Base-by-base conservation (phyloP, 1,140 invertebrate genomes). In the Riptortus pedestris region DNA sequence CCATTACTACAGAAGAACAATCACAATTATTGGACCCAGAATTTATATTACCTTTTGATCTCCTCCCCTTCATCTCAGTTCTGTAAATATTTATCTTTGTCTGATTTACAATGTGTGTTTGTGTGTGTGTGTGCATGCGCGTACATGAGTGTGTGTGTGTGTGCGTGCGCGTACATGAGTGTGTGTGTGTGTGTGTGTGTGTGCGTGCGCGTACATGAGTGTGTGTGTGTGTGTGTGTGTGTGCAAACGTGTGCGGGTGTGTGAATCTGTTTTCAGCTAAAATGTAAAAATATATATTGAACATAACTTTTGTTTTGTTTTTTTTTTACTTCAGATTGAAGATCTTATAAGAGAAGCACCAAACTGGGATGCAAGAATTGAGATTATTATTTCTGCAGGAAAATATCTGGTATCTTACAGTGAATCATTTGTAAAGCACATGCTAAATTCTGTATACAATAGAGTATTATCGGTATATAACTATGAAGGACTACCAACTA, bases 401-500 rank as follows among this genome's bases (percentile, higher is more conserved):
- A 68, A 73, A 9, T 33, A 67, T 3, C 55, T 67, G 24, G 5
- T 67, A n/a, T 9, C 47, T 55, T 63, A 67, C 28, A 67, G 67
- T 57, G 70, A 69, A 62, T 43, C 47, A 22, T 71, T 68, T 63
- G 65, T 69, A 62, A 67, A 62, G 60, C 28, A 64, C 18, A 48
- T 69, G 2, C 51, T 70, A n/a, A 57, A 68, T 1, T 73, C 75
- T 1, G 72, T 79, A 62, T 86, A 79, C 65, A 76, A 79, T 20
- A 73, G 84, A n/a, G 62, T 86, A 0, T 75, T 79, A 66, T 79
- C 82, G 24, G 60, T 85, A 0, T 63, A 78, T 0, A 70, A 73
- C 1, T 84, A 81, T 66, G 75, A 83, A 26, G 64, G 33, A 43
- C 24, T 66, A 4, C 51, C 63, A 14, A n/a, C 38, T 22, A 60